A percentile compares a stretch with the other conserved stretches of the same genome.
Evolutionary conservation across 2,113 vertebrate species (phyloP).

Genomic region (Gymnogyps californianus): DNA sequence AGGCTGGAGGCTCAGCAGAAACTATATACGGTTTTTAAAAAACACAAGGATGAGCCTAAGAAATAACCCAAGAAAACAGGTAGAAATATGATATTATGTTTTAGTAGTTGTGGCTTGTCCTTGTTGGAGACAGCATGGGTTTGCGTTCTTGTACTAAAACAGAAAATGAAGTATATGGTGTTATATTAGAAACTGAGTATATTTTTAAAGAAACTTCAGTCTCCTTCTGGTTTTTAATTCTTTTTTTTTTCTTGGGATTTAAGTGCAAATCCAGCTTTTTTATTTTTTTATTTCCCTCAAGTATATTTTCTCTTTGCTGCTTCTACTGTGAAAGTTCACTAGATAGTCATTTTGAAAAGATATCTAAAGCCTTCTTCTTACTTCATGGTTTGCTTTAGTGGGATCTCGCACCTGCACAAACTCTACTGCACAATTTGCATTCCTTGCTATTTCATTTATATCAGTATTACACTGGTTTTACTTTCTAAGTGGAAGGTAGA

Average conservation of each 20-base stretch:
- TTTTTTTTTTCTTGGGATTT: not conserved
- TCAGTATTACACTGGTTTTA: not conserved
- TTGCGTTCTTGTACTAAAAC: not conserved
- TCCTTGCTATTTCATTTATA: not conserved
- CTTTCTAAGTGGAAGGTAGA: not conserved
- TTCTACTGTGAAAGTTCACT: not conserved
- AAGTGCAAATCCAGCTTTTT: not conserved
- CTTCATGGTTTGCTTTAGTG: not conserved
- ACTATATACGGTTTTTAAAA: not conserved
- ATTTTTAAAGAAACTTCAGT: not conserved
- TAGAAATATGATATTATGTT: not conserved
- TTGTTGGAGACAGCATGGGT: not conserved
- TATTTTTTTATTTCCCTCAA: not conserved
- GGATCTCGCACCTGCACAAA: not conserved
- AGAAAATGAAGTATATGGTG: not conserved
- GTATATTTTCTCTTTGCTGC: not conserved
- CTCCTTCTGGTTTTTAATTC: no score
- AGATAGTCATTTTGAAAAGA: not conserved
- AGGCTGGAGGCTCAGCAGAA: not conserved
- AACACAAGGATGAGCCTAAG: not conserved
- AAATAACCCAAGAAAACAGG: not conserved
- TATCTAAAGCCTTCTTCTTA: not conserved
- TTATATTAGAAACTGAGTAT: not conserved
- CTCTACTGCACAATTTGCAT: not conserved
- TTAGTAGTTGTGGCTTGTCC: not conserved